A percentile compares a stretch with the other conserved stretches of the same genome.
These are phyloP conservation scores for Macaca mulatta DNA, from an alignment of 2,113 vertebrate genomes.

Conservation along the genomic window DNA sequence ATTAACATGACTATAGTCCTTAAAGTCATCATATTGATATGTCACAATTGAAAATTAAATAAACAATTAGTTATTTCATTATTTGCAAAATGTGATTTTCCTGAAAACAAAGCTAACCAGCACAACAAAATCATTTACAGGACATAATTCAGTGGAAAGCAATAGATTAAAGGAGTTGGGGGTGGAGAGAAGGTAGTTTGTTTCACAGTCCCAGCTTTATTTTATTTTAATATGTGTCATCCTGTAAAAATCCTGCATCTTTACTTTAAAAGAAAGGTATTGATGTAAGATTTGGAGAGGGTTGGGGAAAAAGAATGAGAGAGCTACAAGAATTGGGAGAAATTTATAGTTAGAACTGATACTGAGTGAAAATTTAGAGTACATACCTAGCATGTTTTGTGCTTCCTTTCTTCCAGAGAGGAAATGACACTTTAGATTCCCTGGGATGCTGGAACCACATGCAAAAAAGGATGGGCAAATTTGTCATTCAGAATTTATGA, in stretches of 20 bases:
- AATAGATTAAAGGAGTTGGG: background rate
- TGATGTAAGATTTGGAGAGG: slow-evolving; percentile 21
- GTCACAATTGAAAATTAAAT: background rate
- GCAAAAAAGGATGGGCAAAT: slow-evolving; percentile 72
- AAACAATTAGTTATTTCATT: slow-evolving; percentile 24
- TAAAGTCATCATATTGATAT: background rate
- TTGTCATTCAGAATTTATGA: slow-evolving; percentile 78
- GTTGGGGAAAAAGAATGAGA: background rate
- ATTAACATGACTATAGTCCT: background rate
- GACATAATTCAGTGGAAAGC: background rate
- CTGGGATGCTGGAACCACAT: slow-evolving; percentile 64
- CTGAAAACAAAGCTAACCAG: background rate
- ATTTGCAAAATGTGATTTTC: background rate
- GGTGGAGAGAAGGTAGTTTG: background rate
- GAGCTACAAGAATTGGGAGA: background rate
- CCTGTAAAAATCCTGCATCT: slow-evolving; percentile 61
- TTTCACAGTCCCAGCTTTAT: background rate
- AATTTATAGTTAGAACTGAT: slow-evolving; percentile 66
- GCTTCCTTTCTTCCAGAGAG: slow-evolving; percentile 49
- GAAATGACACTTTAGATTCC: slow-evolving; percentile 66
- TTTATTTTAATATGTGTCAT: slow-evolving; percentile 48
- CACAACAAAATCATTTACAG: background rate
- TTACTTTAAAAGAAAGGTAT: slow-evolving; percentile 56
- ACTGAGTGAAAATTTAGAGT: slow-evolving; percentile 52
- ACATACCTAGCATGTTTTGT: slow-evolving; percentile 51